Conservation (phyloP, 2,113 vertebrate genomes). For the Mesembrinibis cayennensis region DNA sequence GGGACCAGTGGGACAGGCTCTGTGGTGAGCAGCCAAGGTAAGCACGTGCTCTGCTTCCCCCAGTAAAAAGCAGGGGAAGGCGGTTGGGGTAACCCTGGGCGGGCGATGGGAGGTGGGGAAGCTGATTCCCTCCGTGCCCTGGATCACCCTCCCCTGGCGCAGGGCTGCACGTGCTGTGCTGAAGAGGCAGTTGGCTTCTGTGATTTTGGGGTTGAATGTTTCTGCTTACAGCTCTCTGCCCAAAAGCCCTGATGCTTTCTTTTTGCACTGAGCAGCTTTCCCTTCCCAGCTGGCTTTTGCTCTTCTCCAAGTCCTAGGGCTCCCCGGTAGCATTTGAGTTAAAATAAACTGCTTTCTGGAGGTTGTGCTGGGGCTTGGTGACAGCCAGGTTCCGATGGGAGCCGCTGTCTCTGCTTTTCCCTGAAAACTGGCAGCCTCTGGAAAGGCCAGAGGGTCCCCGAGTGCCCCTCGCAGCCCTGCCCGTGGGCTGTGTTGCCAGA, state of each 20-base stretch:
- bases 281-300: background rate
- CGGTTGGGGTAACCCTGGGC: accelerated
- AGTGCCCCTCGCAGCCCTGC: background rate
- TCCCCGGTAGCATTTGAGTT: background rate
- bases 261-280: background rate
- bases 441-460: background rate
- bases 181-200: background rate
- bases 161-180: background rate
- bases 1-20: accelerated
- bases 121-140: background rate
- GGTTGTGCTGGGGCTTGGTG: background rate
- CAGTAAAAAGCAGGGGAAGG: too few relatives aligned
- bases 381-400: background rate
- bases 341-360: background rate
- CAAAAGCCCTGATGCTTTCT: too few relatives aligned
- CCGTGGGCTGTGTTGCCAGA: background rate
- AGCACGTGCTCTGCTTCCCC: accelerated
- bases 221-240: background rate
- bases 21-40: background rate
- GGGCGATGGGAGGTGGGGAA: accelerated
- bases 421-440: background rate
- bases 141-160: accelerated
- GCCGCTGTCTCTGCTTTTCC: background rate
- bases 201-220: background rate
- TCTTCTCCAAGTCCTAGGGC: background rate